Conservation (phyloP, 2,888 invertebrate genomes). For the Chloroclystis v-ata region DNA sequence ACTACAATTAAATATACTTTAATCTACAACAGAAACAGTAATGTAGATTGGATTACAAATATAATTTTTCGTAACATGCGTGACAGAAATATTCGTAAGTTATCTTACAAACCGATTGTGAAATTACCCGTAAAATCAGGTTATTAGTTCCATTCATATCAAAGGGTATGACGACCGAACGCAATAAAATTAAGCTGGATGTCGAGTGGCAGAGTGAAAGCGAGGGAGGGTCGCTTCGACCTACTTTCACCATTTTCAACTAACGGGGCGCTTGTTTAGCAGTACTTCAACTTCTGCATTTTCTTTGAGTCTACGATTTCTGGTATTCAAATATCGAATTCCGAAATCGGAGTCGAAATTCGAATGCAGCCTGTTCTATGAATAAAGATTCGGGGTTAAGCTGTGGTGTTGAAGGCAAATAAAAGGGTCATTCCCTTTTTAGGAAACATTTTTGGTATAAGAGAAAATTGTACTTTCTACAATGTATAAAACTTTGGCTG, state of each 20-base stretch:
- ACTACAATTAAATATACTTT: no score
- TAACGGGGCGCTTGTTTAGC: not conserved
- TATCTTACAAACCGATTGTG: slow-evolving; percentile 24
- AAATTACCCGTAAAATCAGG: slow-evolving; percentile 32
- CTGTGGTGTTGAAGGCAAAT: no score
- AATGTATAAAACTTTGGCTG: no score
- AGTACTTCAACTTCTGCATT: not conserved
- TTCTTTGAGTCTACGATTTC: not conserved
- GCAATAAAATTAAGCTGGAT: slow-evolving; percentile 73
- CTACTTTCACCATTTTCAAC: slow-evolving; percentile 48
- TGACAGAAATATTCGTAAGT: slow-evolving; percentile 9
- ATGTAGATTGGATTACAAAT: no score
- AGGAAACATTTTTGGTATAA: no score
- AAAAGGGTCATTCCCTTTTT: no score
- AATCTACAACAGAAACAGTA: no score
- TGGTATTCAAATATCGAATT: not conserved
- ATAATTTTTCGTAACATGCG: not conserved
- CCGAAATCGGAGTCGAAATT: not conserved
- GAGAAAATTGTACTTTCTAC: no score
- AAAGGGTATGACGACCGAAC: slow-evolving; percentile 59
- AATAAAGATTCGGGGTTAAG: no score
- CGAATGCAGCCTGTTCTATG: not conserved
- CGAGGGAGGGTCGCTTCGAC: slow-evolving; percentile 44
- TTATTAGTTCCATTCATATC: slow-evolving; percentile 43
- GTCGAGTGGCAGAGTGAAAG: slow-evolving; percentile 59